A percentile compares a stretch with the other conserved stretches of the same genome.
Evolutionary conservation across 2,888 invertebrate species (phyloP).

Genomic region (Euzetes globulus): DNA sequence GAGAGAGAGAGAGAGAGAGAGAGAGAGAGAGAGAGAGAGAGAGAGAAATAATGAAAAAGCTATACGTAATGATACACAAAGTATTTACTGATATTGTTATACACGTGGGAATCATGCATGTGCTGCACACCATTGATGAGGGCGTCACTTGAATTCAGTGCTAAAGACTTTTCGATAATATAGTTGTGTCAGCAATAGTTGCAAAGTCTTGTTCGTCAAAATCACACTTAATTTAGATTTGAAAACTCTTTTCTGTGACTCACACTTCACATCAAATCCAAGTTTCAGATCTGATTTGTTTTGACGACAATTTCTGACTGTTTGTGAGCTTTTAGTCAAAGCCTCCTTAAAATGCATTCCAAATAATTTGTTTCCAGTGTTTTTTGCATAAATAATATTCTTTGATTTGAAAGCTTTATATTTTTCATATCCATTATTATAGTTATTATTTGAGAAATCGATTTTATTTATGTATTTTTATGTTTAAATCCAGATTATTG

Average conservation of each 20-base stretch:
- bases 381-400: too few species aligned
- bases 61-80: neutral
- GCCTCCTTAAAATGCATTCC: too few species aligned
- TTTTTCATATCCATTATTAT: too few species aligned
- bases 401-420: too few species aligned
- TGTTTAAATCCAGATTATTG: too few species aligned
- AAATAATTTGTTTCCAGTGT: too few species aligned
- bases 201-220: neutral
- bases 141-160: neutral
- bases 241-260: neutral
- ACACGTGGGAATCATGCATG: neutral
- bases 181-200: neutral
- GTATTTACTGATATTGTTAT: constrained; percentile 8
- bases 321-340: too few species aligned
- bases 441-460: too few species aligned
- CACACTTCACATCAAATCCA: neutral
- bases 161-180: neutral
- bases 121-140: neutral
- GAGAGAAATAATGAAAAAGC: neutral
- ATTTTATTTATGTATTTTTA: too few species aligned
- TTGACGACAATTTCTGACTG: too few species aligned
- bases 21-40: constrained; percentile 6
- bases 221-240: neutral
- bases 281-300: neutral
- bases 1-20: constrained; percentile 4